A percentile compares a stretch with the other conserved stretches of the same genome.
phyloP scores from a whole-genome alignment of 2,113 vertebrate species.

The Ceyx cyanopectus region DNA sequence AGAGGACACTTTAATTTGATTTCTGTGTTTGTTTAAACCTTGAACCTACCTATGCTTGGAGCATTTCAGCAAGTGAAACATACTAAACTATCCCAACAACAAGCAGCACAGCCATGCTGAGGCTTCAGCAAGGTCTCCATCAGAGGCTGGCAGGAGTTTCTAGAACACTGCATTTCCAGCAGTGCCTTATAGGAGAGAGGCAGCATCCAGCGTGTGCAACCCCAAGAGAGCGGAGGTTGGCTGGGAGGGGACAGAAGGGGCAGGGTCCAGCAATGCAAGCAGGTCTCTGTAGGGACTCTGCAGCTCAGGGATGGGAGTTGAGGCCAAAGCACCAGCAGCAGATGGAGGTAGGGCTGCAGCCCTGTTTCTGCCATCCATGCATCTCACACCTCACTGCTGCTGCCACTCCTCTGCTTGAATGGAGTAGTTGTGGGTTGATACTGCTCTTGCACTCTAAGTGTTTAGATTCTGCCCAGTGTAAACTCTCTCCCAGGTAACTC shows the following conservation, averaged over 20 bases:
- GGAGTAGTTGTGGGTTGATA: too few species aligned
- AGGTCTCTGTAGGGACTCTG: background rate
- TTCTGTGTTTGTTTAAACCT: background rate
- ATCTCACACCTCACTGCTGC: background rate
- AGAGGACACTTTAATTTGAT: background rate
- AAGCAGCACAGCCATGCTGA: rapidly evolving
- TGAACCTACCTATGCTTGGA: background rate
- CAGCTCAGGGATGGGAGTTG: too few species aligned
- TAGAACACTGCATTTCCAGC: background rate
- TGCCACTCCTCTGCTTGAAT: too few species aligned
- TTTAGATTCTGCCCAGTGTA: background rate
- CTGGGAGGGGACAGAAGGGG: rapidly evolving
- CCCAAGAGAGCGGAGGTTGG: too few species aligned
- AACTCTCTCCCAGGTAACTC: background rate
- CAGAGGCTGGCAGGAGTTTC: background rate
- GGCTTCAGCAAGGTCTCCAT: background rate
- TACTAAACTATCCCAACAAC: rapidly evolving
- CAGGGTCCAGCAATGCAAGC: background rate
- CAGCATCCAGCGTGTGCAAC: rapidly evolving
- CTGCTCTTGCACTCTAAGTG: background rate
- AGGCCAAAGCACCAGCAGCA: background rate
- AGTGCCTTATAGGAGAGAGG: rapidly evolving
- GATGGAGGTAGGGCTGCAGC: background rate
- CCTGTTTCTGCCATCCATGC: background rate
- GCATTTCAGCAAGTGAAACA: background rate